Evolutionary conservation across 2,113 vertebrate genomes (phyloP).

Genomic region (Pelecanus crispus): DNA sequence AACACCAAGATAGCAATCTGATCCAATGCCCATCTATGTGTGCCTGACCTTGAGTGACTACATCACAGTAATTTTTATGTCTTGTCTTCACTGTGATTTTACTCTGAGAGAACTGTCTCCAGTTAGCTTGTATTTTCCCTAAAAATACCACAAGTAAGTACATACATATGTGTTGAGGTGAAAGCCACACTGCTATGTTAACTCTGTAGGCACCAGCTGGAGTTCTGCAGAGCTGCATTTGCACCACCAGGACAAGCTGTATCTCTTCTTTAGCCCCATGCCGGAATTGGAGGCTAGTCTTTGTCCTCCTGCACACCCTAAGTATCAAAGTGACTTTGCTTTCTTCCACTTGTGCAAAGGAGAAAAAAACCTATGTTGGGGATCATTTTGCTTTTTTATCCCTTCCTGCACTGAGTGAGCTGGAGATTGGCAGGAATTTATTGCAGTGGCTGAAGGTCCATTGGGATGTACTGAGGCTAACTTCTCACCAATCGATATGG

Average conservation of each 20-base stretch:
- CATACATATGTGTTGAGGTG: not conserved
- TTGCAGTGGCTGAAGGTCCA: not conserved
- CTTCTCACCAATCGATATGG: rapidly evolving
- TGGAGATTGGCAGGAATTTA: not conserved
- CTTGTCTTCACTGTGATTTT: not conserved
- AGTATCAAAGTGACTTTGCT: not conserved
- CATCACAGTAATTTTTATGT: not conserved
- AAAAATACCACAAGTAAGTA: not conserved
- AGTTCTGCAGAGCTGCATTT: not conserved
- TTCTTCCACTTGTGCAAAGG: not conserved
- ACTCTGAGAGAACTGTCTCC: not conserved
- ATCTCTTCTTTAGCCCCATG: not conserved
- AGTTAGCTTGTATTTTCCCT: not conserved
- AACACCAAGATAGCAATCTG: not conserved
- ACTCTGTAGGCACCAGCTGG: not conserved
- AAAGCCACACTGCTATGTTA: not conserved
- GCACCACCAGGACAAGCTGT: rapidly evolving
- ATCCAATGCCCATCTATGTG: not conserved
- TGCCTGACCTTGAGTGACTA: not conserved
- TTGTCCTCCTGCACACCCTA: not conserved
- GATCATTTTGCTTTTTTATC: not conserved
- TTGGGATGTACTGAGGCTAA: rapidly evolving
- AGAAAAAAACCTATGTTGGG: not conserved
- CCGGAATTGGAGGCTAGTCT: not conserved
- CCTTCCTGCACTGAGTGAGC: not conserved